Percentiles rank a stretch among this genome's conserved stretches.
Conservation (phyloP, 2,888 invertebrate genomes). For the Crematogaster levior region DNA sequence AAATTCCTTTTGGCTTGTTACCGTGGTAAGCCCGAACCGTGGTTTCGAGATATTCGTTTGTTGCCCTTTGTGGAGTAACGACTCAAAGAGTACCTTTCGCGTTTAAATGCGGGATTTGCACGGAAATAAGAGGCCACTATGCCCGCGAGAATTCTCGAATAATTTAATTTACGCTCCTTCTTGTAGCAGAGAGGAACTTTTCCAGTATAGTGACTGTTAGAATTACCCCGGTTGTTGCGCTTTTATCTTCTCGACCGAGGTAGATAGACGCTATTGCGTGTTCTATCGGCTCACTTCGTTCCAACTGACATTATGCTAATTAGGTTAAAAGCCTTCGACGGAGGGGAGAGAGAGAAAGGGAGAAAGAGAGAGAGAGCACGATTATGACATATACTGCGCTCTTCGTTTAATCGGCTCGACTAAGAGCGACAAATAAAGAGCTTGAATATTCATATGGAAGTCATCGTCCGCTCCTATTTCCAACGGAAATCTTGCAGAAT, state of each 20-base stretch:
- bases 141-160: slow-evolving; percentile 1
- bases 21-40: not conserved
- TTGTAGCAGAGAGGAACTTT: not conserved
- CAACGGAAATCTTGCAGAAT: not conserved
- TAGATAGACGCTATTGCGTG: slow-evolving; percentile 39
- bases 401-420: slow-evolving; percentile 19
- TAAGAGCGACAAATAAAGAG: slow-evolving; percentile 18
- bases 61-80: not conserved
- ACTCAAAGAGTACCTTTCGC: not conserved
- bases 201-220: not conserved
- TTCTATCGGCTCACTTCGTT: slow-evolving; percentile 34
- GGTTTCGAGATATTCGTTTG: slow-evolving; percentile 21
- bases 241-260: slow-evolving; percentile 31
- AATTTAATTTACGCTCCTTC: slow-evolving; percentile 25
- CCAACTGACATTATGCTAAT: slow-evolving; percentile 39
- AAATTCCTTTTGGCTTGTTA: not conserved
- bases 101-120: slow-evolving; percentile 11
- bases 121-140: slow-evolving; percentile 22
- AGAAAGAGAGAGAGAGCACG: not conserved
- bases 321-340: slow-evolving; percentile 35
- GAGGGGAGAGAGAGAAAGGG: not conserved
- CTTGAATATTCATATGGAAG: slow-evolving; percentile 26
- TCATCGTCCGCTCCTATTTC: not conserved
- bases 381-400: not conserved
- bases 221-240: not conserved